Conservation (phyloP, 2,888 invertebrate genomes). For the Camponotus fellah region DNA sequence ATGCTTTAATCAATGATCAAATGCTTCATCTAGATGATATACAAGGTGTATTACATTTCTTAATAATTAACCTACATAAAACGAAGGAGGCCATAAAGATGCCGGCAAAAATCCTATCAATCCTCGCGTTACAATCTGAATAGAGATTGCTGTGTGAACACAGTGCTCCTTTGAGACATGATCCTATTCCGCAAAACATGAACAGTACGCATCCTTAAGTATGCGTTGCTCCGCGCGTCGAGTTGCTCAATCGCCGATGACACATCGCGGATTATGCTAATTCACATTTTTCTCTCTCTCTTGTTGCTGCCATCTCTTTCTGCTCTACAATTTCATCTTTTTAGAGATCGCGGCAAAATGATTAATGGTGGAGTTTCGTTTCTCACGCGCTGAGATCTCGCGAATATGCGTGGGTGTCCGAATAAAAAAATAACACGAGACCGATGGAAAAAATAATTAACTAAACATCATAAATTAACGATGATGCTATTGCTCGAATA, state of each 20-base stretch:
- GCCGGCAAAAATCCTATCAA: constrained; percentile 8
- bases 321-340: constrained; percentile 63
- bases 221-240: constrained; percentile 30
- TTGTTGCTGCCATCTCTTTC: constrained; percentile 44
- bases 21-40: background rate
- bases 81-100: background rate
- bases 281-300: constrained; percentile 65
- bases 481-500: background rate
- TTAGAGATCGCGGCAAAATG: constrained; percentile 68
- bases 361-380: constrained; percentile 76
- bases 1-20: constrained; percentile 8
- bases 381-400: constrained; percentile 49
- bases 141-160: constrained; percentile 30
- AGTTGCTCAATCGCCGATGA: constrained; percentile 75
- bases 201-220: constrained; percentile 37
- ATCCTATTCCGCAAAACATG: constrained; percentile 28
- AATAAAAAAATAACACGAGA: constrained; percentile 14
- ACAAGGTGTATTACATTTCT: background rate
- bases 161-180: constrained; percentile 37
- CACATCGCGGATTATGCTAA: constrained; percentile 79
- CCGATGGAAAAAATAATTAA: constrained; percentile 22
- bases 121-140: constrained; percentile 12
- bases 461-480: constrained; percentile 2
- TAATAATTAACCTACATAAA: constrained; percentile 18
- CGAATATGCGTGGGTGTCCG: constrained; percentile 22